phyloP scores from a whole-genome alignment of 2,797 vertebrate species.

The Petrocephalus sullivani region DNA sequence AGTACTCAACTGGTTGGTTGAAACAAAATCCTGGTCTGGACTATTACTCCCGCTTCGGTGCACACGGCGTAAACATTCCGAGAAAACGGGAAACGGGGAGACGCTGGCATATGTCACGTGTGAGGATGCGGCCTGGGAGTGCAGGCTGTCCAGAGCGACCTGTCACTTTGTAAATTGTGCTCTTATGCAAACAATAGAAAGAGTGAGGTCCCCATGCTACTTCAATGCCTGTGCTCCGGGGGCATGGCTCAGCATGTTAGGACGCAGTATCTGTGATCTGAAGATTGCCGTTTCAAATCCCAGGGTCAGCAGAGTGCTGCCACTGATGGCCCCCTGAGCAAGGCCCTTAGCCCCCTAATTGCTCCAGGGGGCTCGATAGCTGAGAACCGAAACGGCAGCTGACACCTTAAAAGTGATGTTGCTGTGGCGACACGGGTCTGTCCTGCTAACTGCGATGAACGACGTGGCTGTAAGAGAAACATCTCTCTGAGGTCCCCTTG shows the following conservation, averaged over 20 bases:
- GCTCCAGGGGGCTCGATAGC: not conserved
- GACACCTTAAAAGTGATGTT: not conserved
- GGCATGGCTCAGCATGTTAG: not conserved
- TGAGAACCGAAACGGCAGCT: not conserved
- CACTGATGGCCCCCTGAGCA: not conserved
- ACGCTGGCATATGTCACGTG: not conserved
- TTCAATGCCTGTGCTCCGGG: not conserved
- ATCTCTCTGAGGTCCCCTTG: not conserved
- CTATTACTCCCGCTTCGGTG: no score
- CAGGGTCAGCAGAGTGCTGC: not conserved
- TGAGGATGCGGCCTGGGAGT: not conserved
- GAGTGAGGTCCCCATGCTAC: not conserved
- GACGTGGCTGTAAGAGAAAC: not conserved
- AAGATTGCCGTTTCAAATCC: not conserved
- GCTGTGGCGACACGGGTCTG: not conserved
- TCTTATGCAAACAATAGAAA: not conserved
- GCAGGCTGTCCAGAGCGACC: no score
- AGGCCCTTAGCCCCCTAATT: not conserved
- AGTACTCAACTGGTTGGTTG: no score
- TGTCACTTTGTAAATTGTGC: not conserved
- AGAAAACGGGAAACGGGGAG: not conserved
- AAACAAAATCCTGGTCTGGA: no score
- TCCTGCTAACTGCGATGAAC: not conserved
- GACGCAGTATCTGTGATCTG: not conserved
- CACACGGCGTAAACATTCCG: not conserved